Evolutionary conservation across 1,140 invertebrate species (phyloP), one percentile per base, ranked within the genome.

Genomic region (Pteromalus puparum): DNA sequence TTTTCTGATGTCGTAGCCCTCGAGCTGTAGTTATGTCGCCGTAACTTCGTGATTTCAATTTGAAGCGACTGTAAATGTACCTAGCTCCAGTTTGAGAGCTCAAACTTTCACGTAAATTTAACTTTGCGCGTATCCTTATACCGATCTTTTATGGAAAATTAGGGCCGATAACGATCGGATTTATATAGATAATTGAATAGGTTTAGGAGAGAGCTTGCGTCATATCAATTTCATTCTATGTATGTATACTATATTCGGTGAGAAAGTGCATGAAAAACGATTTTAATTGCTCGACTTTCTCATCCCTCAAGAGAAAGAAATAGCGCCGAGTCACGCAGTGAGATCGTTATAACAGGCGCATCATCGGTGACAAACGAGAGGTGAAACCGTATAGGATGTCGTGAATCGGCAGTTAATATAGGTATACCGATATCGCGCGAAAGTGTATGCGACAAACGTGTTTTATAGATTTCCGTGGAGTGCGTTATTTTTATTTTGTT

Each of bases 341-440:
- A 18, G 53, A 21, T 21, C 53, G 53, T 18, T n/a, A 7, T 61
- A n/a, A 61, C 18, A 61, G 53, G 53, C 53, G 53, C 53, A 61
- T 61, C 53, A 61, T 61, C 53, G 53, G 53, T 61, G 53, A 61
- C 53, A 61, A 61, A 61, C 53, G 53, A 61, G 53, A 61, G 53
- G 53, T 61, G 53, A 61, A 61, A 61, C 53, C 53, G 53, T 61
- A 61, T 61, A 61, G 53, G 18, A 21, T 61, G 18, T 61, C 53
- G 53, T 61, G 18, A n/a, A 61, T 61, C 53, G 53, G 53, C 53
- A 61, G 4, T 61, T 61, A 53, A 53, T 53, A 61, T 21, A n/a
- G 18, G 53, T n/a, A 7, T 61, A 18, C 53, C 6, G 53, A 61
- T 34, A 34, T 18, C 18, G 18, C 53, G 15, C 53, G 53, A 61